These are phyloP conservation scores for Premnoplex brunnescens DNA, from an alignment of 2,797 vertebrate genomes.

Conservation along the genomic window DNA sequence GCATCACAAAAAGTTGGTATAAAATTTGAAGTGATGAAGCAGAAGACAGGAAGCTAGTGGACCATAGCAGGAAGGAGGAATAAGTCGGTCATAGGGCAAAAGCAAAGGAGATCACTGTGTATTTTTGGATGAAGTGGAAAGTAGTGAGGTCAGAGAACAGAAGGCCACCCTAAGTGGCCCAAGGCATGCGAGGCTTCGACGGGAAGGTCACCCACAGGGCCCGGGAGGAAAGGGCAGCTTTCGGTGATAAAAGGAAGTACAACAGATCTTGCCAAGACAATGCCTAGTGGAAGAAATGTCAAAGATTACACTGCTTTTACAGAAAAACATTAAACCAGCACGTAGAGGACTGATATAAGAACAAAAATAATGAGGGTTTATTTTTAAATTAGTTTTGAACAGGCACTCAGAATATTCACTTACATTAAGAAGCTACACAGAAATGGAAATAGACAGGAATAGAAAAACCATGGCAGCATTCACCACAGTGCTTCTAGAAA, in stretches of 20 bases:
- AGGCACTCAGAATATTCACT: background rate
- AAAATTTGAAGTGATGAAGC: background rate
- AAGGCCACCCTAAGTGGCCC: background rate
- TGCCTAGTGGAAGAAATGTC: background rate
- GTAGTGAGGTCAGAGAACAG: background rate
- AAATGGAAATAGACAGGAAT: background rate
- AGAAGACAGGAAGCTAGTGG: background rate
- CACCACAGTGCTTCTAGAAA: background rate
- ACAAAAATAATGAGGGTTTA: background rate
- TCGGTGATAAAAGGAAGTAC: background rate
- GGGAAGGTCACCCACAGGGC: background rate
- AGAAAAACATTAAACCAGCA: background rate
- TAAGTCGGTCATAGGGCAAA: background rate
- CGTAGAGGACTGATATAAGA: fast-evolving
- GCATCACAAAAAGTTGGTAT: background rate
- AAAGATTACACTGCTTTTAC: background rate
- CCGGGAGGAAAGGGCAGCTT: background rate
- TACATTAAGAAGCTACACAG: background rate
- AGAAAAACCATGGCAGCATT: background rate
- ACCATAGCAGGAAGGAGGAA: background rate
- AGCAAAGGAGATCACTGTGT: background rate
- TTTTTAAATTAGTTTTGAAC: background rate
- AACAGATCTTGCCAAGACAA: conserved; percentile 16
- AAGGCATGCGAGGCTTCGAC: fast-evolving
- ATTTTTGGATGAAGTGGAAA: background rate